Evolutionary conservation across 2,797 vertebrate genomes (phyloP).

Genomic region (Fistularia tabacaria): DNA sequence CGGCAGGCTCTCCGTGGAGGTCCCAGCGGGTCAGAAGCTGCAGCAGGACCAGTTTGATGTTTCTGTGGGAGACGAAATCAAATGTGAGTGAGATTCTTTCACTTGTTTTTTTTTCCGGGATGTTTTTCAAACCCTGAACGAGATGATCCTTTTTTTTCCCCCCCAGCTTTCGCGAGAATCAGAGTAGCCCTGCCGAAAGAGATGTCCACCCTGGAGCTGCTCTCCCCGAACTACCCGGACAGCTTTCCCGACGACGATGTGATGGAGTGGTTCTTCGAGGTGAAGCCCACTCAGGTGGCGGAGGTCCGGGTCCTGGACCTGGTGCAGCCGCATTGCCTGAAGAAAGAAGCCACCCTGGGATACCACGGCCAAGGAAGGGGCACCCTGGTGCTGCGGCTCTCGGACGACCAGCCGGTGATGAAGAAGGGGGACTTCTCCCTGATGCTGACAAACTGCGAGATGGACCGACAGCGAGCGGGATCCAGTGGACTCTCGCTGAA

Average conservation of each 20-base stretch:
- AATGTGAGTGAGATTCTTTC: constrained; percentile 43
- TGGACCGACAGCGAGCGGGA: constrained; percentile 32
- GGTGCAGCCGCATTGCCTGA: constrained; percentile 76
- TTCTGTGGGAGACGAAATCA: constrained; percentile 47
- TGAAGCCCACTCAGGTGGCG: constrained; percentile 72
- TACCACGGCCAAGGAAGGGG: constrained; percentile 56
- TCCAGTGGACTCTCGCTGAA: constrained; percentile 48
- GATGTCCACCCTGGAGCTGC: constrained; percentile 68
- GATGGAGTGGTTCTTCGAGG: constrained; percentile 82
- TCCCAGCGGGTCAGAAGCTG: constrained; percentile 58
- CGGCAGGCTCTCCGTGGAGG: constrained; percentile 58
- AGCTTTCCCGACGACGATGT: constrained; percentile 83
- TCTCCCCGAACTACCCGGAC: constrained; percentile 83
- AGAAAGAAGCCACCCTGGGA: constrained; percentile 75
- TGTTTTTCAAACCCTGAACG: neutral
- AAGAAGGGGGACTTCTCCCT: constrained; percentile 53
- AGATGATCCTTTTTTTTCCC: neutral
- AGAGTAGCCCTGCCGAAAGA: constrained; percentile 72
- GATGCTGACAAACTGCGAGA: constrained; percentile 69
- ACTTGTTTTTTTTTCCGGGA: neutral
- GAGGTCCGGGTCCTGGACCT: constrained; percentile 72
- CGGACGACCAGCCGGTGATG: constrained; percentile 35
- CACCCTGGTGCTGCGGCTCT: constrained; percentile 24
- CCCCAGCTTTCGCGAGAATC: constrained; percentile 80
- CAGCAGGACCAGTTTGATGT: constrained; percentile 42